Evolutionary conservation across 2,888 invertebrate species (phyloP), one percentile per base, ranked within the genome.

Genomic region (Cheilosia variabilis): DNA sequence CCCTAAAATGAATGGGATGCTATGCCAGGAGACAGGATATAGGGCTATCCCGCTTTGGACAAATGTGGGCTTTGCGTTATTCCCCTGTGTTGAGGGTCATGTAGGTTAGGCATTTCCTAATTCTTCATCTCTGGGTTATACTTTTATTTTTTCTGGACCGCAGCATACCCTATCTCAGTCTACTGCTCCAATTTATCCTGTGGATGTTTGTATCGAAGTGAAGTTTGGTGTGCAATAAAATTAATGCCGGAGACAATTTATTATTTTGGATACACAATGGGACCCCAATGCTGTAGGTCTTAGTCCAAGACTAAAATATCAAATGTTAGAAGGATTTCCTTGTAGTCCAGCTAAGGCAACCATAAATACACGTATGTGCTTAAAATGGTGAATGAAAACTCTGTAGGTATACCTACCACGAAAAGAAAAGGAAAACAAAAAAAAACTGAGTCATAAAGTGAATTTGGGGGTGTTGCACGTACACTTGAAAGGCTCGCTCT

Each of bases 161-260:
- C 43, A 60, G 22, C 31, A 31, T 50, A 37, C 37, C 53, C 53
- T 41, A 22, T 57, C n/a, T 10, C 13, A 13, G 15, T 6, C 53
- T 17, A 62, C 10, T 37, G n/a, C 34, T 31, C 45, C 13, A n/a
- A 34, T 7, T 37, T 37, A 37, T 37, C 37, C 37, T 37, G 37
- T 37, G 13, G 41, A 50, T 50, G 65, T 41, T 50, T 58, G 37
- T 57, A 65, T 63, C 47, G 78, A 71, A 78, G 71, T 57, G 50
- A 78, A 78, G 50, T 78, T 71, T 71, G 52, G 19, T 78, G 78
- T 78, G 71, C 71, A 60, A 78, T 71, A 57, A 63, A 78, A 78
- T 69, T 69, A 78, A 78, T 69, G 69, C 71, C 55, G 71, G 69
- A 63, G 78, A 78, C 78, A 78, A 78, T 78, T 78, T 78, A 78